These are phyloP conservation scores for Drosophila parabipectinata DNA, from an alignment of 1,140 invertebrate genomes.

Conservation along the genomic window DNA sequence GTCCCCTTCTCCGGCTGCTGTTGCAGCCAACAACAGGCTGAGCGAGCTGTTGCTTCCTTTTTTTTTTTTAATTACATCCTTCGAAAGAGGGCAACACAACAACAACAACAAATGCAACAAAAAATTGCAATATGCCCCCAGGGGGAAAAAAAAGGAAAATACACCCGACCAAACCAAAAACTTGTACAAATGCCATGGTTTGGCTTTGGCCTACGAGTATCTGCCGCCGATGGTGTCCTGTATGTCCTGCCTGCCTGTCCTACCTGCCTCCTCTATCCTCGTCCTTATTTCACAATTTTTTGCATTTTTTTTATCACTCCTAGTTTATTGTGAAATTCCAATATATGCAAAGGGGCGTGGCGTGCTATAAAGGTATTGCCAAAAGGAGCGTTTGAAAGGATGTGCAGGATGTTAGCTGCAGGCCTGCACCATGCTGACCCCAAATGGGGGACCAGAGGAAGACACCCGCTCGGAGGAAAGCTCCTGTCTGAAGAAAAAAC, in stretches of 20 bases:
- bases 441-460: conserved; percentile 10
- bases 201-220: conserved; percentile 67
- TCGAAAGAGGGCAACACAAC: conserved; percentile 14
- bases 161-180: conserved; percentile 55
- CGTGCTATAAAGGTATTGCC: conserved; percentile 34
- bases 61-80: conserved; percentile 79
- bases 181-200: conserved; percentile 69
- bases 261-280: neutral
- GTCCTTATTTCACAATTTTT: neutral
- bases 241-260: neutral
- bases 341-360: conserved; percentile 57
- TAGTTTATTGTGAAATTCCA: conserved; percentile 80
- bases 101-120: conserved; percentile 15
- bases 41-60: conserved; percentile 49
- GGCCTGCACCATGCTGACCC: neutral
- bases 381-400: neutral
- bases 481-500: conserved; percentile 2
- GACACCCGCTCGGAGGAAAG: too few species aligned
- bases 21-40: conserved; percentile 10
- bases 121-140: conserved; percentile 8
- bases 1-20: conserved; percentile 1
- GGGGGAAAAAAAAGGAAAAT: conserved; percentile 16
- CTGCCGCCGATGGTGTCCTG: conserved; percentile 1
- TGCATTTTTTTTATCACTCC: conserved; percentile 9
- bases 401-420: neutral